Percentiles rank a stretch among this genome's conserved stretches.
phyloP scores from a whole-genome alignment of 2,888 invertebrate species.

The Brachycybe producta region DNA sequence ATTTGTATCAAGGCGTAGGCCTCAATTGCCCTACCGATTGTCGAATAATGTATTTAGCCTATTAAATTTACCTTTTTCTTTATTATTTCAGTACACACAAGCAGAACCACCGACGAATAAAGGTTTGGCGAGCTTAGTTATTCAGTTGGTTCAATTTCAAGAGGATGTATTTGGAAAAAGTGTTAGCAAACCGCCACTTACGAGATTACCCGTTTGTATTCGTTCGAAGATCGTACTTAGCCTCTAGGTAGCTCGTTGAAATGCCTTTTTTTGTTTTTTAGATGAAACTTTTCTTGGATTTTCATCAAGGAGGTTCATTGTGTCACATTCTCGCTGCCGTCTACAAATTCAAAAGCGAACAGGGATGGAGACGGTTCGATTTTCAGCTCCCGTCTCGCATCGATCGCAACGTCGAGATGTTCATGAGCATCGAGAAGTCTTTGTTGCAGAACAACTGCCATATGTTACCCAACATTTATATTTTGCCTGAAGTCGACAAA shows the following conservation, averaged over 20 bases:
- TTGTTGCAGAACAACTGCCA: slow-evolving; percentile 68
- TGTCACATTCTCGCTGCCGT: slow-evolving; percentile 87
- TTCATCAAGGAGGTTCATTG: slow-evolving; percentile 81
- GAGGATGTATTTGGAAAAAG: slow-evolving; percentile 91
- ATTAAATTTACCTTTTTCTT: slow-evolving; percentile 22
- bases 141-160: slow-evolving; percentile 89
- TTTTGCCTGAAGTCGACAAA: slow-evolving; percentile 68
- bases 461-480: slow-evolving; percentile 62
- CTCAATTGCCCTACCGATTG: no score
- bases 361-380: slow-evolving; percentile 89
- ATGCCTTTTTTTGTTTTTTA: slow-evolving; percentile 37
- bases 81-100: slow-evolving; percentile 61
- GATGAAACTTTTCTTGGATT: slow-evolving; percentile 92
- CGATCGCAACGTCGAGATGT: slow-evolving; percentile 86
- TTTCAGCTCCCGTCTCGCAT: slow-evolving; percentile 75
- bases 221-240: not conserved
- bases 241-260: not conserved
- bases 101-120: slow-evolving; percentile 92
- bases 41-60: no score
- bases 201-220: slow-evolving; percentile 39
- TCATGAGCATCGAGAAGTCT: slow-evolving; percentile 73
- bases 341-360: slow-evolving; percentile 90
- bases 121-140: slow-evolving; percentile 64
- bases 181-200: slow-evolving; percentile 60
- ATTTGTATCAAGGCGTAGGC: no score